Conservation (phyloP, 2,113 vertebrate species). For the Sardina pilchardus region DNA sequence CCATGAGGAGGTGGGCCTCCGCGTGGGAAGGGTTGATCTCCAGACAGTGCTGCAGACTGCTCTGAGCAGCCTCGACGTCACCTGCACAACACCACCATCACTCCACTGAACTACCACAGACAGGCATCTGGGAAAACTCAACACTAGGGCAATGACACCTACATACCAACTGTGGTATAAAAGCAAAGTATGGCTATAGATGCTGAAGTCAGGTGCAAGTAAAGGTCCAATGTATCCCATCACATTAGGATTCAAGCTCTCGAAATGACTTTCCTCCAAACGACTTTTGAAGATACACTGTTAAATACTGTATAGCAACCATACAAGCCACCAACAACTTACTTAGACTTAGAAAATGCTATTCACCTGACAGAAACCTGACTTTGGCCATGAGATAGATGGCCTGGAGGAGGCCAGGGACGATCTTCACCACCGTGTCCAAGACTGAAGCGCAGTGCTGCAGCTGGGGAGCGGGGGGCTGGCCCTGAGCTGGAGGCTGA, state of each 20-base stretch:
- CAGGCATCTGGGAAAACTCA: neutral
- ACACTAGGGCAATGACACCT: neutral
- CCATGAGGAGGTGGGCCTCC: constrained; percentile 92
- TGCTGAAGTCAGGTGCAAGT: neutral
- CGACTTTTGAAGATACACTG: too few species aligned
- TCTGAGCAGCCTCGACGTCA: constrained; percentile 82
- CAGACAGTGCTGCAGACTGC: constrained; percentile 81
- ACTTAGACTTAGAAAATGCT: neutral
- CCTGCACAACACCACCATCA: constrained; percentile 62
- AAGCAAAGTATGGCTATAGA: neutral
- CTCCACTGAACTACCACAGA: too few species aligned
- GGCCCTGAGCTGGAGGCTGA: constrained; percentile 81
- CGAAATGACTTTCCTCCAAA: too few species aligned
- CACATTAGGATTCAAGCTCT: neutral
- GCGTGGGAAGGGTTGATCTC: constrained; percentile 85
- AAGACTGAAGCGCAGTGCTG: constrained; percentile 84
- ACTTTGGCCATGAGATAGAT: constrained; percentile 88
- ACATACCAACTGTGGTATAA: neutral
- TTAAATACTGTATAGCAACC: too few species aligned
- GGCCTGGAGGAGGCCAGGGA: constrained; percentile 87
- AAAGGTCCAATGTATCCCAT: neutral
- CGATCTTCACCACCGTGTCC: constrained; percentile 86
- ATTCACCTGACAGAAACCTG: constrained; percentile 87
- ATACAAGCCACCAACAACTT: too few species aligned
- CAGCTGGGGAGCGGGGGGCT: constrained; percentile 80